phyloP scores from a whole-genome alignment of 1,140 invertebrate genomes.

The Anoplophora glabripennis region DNA sequence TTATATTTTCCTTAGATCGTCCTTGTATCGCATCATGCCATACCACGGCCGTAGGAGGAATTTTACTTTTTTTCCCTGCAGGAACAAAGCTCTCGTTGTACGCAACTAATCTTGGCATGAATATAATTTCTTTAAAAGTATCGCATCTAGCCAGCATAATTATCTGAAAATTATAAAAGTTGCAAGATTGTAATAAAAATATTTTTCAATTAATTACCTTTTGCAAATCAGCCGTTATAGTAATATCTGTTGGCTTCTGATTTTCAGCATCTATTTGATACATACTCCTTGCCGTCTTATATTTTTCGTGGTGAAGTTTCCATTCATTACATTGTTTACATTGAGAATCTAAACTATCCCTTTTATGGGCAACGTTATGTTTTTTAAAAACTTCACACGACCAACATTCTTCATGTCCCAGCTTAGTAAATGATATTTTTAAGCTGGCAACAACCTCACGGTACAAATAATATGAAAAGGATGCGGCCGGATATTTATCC shows the following conservation, averaged over 20 bases:
- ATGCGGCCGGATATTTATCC: conserved; percentile 2
- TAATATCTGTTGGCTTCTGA: background rate
- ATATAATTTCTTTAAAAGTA: conserved; percentile 28
- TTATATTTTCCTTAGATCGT: conserved; percentile 27
- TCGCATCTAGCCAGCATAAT: conserved; percentile 26
- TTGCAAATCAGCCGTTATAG: conserved; percentile 6
- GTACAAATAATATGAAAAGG: conserved; percentile 21
- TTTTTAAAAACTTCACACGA: conserved; percentile 18
- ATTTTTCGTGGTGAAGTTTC: conserved; percentile 2
- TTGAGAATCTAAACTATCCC: background rate
- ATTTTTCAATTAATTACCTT: background rate
- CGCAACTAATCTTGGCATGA: conserved; percentile 23
- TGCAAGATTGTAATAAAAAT: background rate
- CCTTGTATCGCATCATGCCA: conserved; percentile 30
- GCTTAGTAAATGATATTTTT: conserved; percentile 23
- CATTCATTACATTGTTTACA: conserved; percentile 7
- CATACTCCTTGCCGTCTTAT: conserved; percentile 5
- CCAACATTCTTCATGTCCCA: conserved; percentile 22
- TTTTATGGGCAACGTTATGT: conserved; percentile 17
- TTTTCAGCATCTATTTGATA: conserved; percentile 7
- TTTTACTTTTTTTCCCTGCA: conserved; percentile 12
- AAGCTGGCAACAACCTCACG: conserved; percentile 15
- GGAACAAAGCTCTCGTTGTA: conserved; percentile 27
- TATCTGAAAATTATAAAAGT: background rate
- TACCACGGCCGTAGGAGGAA: conserved; percentile 19